These are phyloP conservation scores for Pipa parva DNA, from an alignment of 2,113 vertebrate species.

Conservation along the genomic window DNA sequence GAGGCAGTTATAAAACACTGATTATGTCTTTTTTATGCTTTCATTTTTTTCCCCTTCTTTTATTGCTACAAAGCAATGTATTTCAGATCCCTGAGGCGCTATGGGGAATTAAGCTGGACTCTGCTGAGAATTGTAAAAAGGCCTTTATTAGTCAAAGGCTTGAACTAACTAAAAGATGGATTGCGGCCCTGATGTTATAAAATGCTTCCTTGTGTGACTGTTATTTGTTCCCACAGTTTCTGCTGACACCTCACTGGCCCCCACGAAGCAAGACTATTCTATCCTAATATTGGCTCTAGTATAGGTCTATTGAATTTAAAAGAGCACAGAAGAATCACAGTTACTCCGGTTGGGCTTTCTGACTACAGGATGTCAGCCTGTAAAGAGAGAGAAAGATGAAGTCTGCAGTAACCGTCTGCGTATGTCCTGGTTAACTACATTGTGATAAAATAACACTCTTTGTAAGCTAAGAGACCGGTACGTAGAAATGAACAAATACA, in stretches of 20 bases:
- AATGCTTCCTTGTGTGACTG: conserved; percentile 55
- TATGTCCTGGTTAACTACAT: conserved; percentile 51
- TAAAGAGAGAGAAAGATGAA: conserved; percentile 57
- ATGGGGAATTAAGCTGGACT: conserved; percentile 52
- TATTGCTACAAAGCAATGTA: conserved; percentile 33
- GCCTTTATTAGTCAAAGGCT: conserved; percentile 51
- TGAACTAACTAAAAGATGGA: conserved; percentile 57
- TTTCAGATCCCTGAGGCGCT: conserved; percentile 37
- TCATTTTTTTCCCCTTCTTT: conserved; percentile 16
- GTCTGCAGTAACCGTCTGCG: conserved; percentile 54
- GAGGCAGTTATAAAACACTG: conserved; percentile 26
- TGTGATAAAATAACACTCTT: conserved; percentile 55
- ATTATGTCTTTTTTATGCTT: conserved; percentile 28
- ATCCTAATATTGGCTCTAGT: conserved; percentile 46
- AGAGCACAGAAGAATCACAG: conserved; percentile 45
- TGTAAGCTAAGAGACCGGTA: conserved; percentile 52
- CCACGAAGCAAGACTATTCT: conserved; percentile 54
- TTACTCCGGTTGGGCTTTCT: conserved; percentile 55
- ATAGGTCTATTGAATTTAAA: conserved; percentile 31
- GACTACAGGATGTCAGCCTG: conserved; percentile 57
- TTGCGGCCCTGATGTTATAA: conserved; percentile 51
- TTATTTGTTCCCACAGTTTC: conserved; percentile 58
- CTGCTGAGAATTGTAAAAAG: conserved; percentile 50
- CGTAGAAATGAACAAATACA: conserved; percentile 53
- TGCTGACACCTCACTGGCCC: conserved; percentile 53